phyloP scores from a whole-genome alignment of 2,113 vertebrate genomes.

The Callaeas wilsoni region DNA sequence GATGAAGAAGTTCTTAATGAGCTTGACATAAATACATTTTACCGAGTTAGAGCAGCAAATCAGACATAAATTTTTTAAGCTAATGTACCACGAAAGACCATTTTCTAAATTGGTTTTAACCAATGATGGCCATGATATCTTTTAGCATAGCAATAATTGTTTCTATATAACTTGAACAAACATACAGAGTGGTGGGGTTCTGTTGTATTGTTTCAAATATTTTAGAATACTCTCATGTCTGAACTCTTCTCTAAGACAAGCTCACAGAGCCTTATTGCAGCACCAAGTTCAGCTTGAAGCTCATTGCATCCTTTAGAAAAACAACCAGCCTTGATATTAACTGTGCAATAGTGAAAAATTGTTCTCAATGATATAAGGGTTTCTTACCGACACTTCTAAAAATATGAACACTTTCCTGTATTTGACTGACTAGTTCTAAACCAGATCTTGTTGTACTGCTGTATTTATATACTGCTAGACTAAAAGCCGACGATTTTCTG shows the following conservation, averaged over 20 bases:
- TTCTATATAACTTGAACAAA: not conserved
- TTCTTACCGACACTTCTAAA: not conserved
- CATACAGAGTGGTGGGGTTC: rapidly evolving
- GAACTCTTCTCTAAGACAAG: not conserved
- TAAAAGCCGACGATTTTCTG: not conserved
- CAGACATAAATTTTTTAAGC: not conserved
- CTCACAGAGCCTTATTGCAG: not conserved
- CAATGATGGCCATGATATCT: not conserved
- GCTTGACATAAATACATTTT: not conserved
- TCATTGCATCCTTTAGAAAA: not conserved
- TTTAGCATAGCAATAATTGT: not conserved
- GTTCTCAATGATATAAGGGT: not conserved
- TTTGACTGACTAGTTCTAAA: not conserved
- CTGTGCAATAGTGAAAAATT: not conserved
- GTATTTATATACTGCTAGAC: not conserved
- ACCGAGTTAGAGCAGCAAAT: not conserved
- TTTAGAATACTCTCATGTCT: not conserved
- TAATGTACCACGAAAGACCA: not conserved
- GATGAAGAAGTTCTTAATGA: not conserved
- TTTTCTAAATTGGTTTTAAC: not conserved
- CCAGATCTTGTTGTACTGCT: not conserved
- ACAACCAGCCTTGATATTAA: not conserved
- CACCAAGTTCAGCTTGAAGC: not conserved
- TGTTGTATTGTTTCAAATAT: not conserved
- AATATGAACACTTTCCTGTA: not conserved